Base-by-base conservation (phyloP, 2,113 vertebrate species). In the Chloebia gouldiae region DNA sequence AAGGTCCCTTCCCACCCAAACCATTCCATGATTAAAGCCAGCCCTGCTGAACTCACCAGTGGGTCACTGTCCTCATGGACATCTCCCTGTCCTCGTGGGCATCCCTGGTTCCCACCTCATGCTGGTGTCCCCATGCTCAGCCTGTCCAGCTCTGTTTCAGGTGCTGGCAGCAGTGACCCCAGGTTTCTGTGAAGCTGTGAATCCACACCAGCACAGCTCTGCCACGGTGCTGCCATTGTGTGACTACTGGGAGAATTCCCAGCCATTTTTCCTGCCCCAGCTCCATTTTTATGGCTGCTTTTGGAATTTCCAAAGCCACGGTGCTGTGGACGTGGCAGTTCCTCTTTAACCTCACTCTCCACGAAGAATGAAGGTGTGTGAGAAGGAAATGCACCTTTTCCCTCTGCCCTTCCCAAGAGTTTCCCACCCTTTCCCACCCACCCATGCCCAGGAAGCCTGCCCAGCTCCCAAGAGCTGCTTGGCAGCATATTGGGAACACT, bases 191-290 rank as follows among this genome's bases (percentile, higher is more conserved):
- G 22, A 11, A 57, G 37, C 44, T 20, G 23, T 12, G 40, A 17
- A 28, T n/a, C 28, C 27, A 5, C 39, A 24, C 16, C 35, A 40
- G 42, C 82, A 5, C 51, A 35, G 53, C 70, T 65, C 12, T 28
- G 15, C n/a, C 30, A 10, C 0, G 1, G 18, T 54, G 28, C 47
- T 73, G 18, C n/a, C 2, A 2, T 28, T 47, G 9, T 7, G n/a
- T 25, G 44, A 24, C 35, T 22, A 0, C 60, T 27, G 53, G 31
- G 37, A 77, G 37, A 5, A 68, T 31, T 51, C 72, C 25, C 39
- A 27, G 28, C 39, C 10, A 0, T 45, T 69, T 45, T 15, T 11
- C 54, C 45, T 45, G 64, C 27, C 45, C 45, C 63, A 60, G 15
- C 33, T 44, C 54, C 18, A 9, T 69, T 86, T 53, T 23, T 12